Percentiles rank a stretch among this genome's conserved stretches.
phyloP scores from a whole-genome alignment of 2,113 vertebrate genomes.

The Amphiprion percula region DNA sequence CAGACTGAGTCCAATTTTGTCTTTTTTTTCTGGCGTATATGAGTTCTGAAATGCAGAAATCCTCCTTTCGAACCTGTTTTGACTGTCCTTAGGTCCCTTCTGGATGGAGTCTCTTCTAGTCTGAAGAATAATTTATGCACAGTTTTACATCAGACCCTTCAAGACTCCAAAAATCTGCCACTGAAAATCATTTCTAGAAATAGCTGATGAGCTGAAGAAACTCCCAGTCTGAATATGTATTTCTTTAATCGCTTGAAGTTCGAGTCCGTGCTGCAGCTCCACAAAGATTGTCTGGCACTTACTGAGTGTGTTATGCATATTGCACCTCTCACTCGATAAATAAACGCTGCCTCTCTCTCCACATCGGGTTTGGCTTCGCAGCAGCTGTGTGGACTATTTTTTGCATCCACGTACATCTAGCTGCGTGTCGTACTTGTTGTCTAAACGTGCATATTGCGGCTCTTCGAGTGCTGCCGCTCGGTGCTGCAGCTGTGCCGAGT shows the following conservation, averaged over 20 bases:
- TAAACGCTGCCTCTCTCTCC: constrained; percentile 8
- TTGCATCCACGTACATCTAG: constrained; percentile 38
- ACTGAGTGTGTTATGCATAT: constrained; percentile 36
- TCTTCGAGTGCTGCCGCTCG: constrained; percentile 13
- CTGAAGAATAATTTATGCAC: no score
- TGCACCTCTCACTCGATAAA: constrained; percentile 26
- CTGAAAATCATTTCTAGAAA: no score
- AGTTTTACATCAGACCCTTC: no score
- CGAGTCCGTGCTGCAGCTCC: neutral
- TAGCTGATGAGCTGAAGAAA: no score
- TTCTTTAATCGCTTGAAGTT: constrained; percentile 10
- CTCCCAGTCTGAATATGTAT: neutral
- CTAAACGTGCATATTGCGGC: constrained; percentile 45
- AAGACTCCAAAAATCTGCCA: no score
- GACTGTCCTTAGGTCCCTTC: no score
- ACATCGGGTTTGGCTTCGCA: constrained; percentile 26
- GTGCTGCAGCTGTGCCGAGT: constrained; percentile 37
- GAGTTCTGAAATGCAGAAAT: no score
- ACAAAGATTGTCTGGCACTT: neutral
- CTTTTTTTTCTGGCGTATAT: no score
- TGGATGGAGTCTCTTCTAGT: no score
- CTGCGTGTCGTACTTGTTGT: constrained; percentile 48
- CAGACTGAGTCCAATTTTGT: no score
- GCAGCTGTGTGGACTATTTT: constrained; percentile 47
- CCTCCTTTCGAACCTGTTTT: no score